A percentile compares a stretch with the other conserved stretches of the same genome.
Conservation (phyloP, 2,888 invertebrate genomes). For the Drosophila melanosoma region DNA sequence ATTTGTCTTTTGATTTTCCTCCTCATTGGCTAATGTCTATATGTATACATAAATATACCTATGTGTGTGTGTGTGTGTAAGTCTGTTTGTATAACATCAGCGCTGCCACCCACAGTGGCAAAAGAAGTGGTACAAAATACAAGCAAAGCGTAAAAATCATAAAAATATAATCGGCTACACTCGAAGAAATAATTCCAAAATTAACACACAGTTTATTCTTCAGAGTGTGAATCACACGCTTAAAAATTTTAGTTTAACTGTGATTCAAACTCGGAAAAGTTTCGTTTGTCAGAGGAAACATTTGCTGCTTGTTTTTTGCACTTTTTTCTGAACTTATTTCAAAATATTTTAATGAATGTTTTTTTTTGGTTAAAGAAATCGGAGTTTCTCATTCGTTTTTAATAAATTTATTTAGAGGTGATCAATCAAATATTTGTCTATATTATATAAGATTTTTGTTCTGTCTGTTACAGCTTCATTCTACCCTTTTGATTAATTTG, state of each 20-base stretch:
- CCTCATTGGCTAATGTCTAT: slow-evolving; percentile 68
- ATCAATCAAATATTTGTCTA: no score
- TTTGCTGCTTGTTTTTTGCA: neutral
- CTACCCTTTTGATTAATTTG: neutral
- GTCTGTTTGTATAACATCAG: slow-evolving; percentile 22
- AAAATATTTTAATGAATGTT: neutral
- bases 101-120: slow-evolving; percentile 25
- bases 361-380: neutral
- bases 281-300: neutral
- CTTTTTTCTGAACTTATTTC: neutral
- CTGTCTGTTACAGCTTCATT: no score
- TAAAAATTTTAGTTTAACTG: neutral
- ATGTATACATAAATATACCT: neutral
- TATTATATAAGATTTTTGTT: no score
- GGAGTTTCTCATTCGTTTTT: neutral
- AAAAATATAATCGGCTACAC: slow-evolving; percentile 16
- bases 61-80: neutral
- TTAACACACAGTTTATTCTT: neutral
- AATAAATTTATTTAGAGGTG: neutral
- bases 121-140: slow-evolving; percentile 4
- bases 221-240: neutral
- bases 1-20: slow-evolving; percentile 74
- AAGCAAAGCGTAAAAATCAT: slow-evolving; percentile 46
- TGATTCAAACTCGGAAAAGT: neutral
- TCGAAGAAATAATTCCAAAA: neutral